These are phyloP conservation scores for Dendroctonus ponderosae DNA, from an alignment of 1,140 invertebrate genomes.

Conservation along the genomic window DNA sequence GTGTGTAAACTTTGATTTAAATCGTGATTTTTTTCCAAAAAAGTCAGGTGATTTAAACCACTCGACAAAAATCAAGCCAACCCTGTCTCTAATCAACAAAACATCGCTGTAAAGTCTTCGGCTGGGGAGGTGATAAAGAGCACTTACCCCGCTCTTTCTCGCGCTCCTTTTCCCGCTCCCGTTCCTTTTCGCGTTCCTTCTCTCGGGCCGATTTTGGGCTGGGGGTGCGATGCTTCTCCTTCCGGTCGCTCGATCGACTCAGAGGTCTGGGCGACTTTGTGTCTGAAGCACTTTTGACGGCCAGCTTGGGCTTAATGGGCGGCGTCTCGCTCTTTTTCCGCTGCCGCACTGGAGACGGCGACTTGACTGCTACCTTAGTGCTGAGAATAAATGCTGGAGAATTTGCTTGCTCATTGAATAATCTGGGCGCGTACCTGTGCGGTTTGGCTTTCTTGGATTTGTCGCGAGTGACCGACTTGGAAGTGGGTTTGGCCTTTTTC, in stretches of 20 bases:
- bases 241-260: constrained; percentile 43
- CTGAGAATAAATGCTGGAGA: constrained; percentile 42
- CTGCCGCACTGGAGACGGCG: constrained; percentile 47
- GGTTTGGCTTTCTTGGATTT: constrained; percentile 46
- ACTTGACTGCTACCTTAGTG: constrained; percentile 30
- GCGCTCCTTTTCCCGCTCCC: constrained; percentile 43
- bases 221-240: constrained; percentile 49
- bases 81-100: constrained; percentile 28
- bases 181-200: constrained; percentile 47
- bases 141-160: constrained; percentile 45
- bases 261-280: constrained; percentile 47
- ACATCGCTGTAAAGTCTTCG: too few relatives aligned
- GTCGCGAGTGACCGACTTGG: constrained; percentile 44
- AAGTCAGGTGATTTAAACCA: too few relatives aligned
- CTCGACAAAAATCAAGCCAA: too few relatives aligned
- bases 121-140: neutral
- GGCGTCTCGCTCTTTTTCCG: constrained; percentile 50
- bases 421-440: constrained; percentile 15
- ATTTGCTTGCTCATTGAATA: constrained; percentile 1
- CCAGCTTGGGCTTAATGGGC: constrained; percentile 47
- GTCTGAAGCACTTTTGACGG: constrained; percentile 44
- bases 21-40: too few relatives aligned
- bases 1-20: too few relatives aligned
- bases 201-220: constrained; percentile 47
- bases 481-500: constrained; percentile 51